Conservation (phyloP, 2,113 vertebrate species). For the Tupaia tana region DNA sequence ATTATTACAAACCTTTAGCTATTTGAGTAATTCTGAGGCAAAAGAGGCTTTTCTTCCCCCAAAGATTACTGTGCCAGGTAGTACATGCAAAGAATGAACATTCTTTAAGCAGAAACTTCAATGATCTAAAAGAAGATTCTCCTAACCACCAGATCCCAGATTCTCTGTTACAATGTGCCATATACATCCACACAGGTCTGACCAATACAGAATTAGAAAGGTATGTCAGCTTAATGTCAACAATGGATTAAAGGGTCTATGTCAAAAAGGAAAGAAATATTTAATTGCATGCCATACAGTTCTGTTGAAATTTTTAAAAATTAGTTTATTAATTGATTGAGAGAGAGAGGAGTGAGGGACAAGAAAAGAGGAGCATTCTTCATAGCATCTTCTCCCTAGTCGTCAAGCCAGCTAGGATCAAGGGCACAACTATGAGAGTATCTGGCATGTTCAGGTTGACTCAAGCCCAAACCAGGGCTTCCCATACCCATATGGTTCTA, state of each 20-base stretch:
- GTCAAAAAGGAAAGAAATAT: background rate
- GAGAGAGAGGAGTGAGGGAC: too few species aligned
- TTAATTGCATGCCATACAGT: background rate
- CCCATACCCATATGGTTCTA: too few species aligned
- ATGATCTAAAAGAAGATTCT: slow-evolving; percentile 37
- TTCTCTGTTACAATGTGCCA: background rate
- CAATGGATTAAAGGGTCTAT: slow-evolving; percentile 31
- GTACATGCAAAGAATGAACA: background rate
- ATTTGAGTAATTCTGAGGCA: background rate
- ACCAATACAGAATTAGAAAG: background rate
- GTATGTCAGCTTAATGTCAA: slow-evolving; percentile 18
- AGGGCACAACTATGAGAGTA: too few species aligned
- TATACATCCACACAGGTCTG: background rate
- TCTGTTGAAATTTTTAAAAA: background rate
- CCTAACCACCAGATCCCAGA: slow-evolving; percentile 10
- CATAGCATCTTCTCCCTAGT: too few species aligned
- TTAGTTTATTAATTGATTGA: too few species aligned
- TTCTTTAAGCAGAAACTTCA: slow-evolving; percentile 37
- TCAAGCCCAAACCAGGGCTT: too few species aligned
- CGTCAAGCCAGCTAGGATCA: too few species aligned
- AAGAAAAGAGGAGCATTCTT: too few species aligned
- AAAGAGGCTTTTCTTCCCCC: background rate
- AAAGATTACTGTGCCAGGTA: slow-evolving; percentile 12
- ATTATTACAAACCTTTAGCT: slow-evolving; percentile 8
- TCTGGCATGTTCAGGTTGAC: too few species aligned